Evolutionary conservation across 2,888 invertebrate genomes (phyloP).

Genomic region (Alviniconcha strummeri): DNA sequence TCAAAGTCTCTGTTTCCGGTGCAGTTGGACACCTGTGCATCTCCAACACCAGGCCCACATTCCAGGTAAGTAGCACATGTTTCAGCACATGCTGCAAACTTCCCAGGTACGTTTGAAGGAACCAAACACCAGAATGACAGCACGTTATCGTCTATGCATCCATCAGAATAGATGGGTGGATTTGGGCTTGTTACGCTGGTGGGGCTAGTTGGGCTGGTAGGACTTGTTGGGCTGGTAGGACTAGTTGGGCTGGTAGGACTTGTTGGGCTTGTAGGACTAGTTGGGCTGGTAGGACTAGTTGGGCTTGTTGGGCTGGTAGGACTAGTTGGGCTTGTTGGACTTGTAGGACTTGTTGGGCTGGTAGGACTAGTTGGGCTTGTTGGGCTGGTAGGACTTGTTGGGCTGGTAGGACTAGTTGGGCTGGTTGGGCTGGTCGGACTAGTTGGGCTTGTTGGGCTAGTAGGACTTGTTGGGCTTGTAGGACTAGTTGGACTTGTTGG

Average conservation of each 20-base stretch:
- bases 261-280: not conserved
- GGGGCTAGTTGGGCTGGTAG: slow-evolving; percentile 9
- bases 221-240: not conserved
- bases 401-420: not conserved
- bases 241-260: slow-evolving; percentile 7
- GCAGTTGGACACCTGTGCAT: too few relatives aligned
- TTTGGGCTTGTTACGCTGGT: not conserved
- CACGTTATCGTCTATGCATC: too few relatives aligned
- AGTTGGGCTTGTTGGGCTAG: not conserved
- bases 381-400: slow-evolving; percentile 8
- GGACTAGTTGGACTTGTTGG: slow-evolving; percentile 11
- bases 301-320: not conserved
- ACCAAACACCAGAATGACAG: too few relatives aligned
- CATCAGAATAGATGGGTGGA: not conserved
- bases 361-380: not conserved
- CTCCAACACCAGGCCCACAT: too few relatives aligned
- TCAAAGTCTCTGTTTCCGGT: too few relatives aligned
- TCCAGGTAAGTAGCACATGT: too few relatives aligned
- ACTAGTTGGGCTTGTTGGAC: not conserved
- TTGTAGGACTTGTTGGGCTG: not conserved
- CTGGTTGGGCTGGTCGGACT: not conserved
- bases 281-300: not conserved
- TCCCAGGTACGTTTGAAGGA: too few relatives aligned
- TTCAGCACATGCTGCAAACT: too few relatives aligned
- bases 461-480: slow-evolving; percentile 1